Percentiles rank a stretch among this genome's conserved stretches.
These are phyloP conservation scores for Recurvirostra avosetta DNA, from an alignment of 2,113 vertebrate species.

Conservation along the genomic window DNA sequence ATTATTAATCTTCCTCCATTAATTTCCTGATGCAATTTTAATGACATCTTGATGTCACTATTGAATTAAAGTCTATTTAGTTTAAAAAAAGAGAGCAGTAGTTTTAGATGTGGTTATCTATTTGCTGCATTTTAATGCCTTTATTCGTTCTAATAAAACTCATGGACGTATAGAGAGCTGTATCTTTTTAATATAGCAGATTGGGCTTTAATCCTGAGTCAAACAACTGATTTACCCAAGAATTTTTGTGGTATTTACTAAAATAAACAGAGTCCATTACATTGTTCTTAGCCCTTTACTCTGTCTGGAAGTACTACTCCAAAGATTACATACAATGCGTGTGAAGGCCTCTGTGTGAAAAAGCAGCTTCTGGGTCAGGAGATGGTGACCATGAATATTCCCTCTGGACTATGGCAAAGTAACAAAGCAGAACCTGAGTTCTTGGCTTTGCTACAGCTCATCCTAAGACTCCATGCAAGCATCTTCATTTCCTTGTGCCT, in stretches of 20 bases:
- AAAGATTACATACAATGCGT: background rate
- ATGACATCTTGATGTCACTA: slow-evolving; percentile 36
- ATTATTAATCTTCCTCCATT: slow-evolving; percentile 56
- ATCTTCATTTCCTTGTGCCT: background rate
- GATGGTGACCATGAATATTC: background rate
- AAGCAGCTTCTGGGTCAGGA: background rate
- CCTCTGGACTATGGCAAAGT: background rate
- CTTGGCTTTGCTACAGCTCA: background rate
- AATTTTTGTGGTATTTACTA: background rate
- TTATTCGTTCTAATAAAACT: background rate
- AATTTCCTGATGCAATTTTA: slow-evolving; percentile 56
- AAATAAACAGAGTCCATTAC: background rate
- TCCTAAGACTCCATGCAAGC: background rate
- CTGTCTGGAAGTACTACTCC: background rate
- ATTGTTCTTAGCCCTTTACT: background rate
- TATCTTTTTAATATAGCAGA: background rate
- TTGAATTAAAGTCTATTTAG: slow-evolving; percentile 30
- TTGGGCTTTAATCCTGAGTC: background rate
- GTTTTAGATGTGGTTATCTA: background rate
- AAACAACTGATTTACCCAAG: background rate
- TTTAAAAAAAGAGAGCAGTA: background rate
- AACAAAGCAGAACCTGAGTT: background rate
- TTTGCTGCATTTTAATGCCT: background rate
- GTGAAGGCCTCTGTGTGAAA: background rate
- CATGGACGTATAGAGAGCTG: background rate